A percentile compares a stretch with the other conserved stretches of the same genome.
These are phyloP conservation scores for Cavia porcellus DNA, from an alignment of 2,113 vertebrate species.

Conservation along the genomic window DNA sequence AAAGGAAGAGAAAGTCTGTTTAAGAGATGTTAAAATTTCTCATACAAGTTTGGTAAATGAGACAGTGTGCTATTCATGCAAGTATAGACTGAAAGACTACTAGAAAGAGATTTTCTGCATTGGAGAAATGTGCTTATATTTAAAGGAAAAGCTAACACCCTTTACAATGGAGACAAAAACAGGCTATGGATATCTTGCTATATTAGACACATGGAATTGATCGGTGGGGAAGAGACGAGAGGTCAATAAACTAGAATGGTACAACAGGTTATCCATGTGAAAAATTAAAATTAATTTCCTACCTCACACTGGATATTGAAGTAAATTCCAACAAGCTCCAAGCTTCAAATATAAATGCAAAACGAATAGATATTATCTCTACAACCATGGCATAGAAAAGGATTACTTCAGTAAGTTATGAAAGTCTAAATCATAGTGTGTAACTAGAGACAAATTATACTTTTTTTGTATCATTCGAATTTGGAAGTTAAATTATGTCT, in stretches of 20 bases:
- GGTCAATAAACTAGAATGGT: not conserved
- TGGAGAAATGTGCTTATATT: not conserved
- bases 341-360: not conserved
- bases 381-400: not conserved
- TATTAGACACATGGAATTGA: not conserved
- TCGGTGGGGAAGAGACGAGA: not conserved
- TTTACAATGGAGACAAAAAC: not conserved
- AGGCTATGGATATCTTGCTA: not conserved
- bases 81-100: not conserved
- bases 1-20: not conserved
- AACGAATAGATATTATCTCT: not conserved
- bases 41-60: not conserved
- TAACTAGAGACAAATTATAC: not conserved
- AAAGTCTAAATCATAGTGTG: not conserved
- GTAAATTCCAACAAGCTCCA: not conserved
- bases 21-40: not conserved
- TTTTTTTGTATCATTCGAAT: not conserved
- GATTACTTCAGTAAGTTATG: not conserved
- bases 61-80: not conserved
- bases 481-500: not conserved
- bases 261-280: not conserved
- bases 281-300: conserved; percentile 1
- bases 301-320: not conserved
- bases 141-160: not conserved
- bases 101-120: not conserved